A percentile compares a stretch with the other conserved stretches of the same genome.
phyloP scores from a whole-genome alignment of 2,113 vertebrate genomes.

The Cranoglanis bouderius region DNA sequence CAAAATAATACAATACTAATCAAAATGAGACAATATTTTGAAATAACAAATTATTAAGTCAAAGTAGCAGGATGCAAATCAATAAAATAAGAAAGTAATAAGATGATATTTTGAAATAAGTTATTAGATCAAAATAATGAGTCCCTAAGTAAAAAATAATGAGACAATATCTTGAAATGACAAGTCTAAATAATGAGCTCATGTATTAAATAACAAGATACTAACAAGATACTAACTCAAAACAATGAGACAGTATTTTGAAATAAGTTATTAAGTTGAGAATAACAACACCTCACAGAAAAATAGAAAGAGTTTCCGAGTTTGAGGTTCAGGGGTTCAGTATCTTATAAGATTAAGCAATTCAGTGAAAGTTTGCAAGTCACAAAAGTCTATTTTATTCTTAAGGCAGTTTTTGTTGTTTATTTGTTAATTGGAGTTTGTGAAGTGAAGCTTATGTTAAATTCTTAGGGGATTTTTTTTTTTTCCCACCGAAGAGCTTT shows the following conservation, averaged over 20 bases:
- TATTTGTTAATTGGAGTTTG: slow-evolving; percentile 63
- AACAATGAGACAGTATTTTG: background rate
- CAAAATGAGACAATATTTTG: background rate
- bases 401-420: slow-evolving; percentile 56
- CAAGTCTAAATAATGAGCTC: background rate
- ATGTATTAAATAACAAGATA: background rate
- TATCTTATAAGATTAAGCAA: background rate
- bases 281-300: background rate
- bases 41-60: background rate
- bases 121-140: background rate
- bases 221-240: background rate
- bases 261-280: background rate
- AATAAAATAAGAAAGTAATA: too few relatives aligned
- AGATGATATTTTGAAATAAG: background rate
- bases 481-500: slow-evolving; percentile 58
- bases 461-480: slow-evolving; percentile 40
- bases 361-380: background rate
- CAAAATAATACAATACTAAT: background rate
- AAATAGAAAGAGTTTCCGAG: background rate
- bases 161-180: background rate
- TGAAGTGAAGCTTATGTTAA: slow-evolving; percentile 63
- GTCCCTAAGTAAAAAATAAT: background rate
- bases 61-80: background rate
- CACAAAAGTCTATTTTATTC: background rate
- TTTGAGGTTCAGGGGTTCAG: background rate